Percentiles rank a stretch among this genome's conserved stretches.
These are phyloP conservation scores for Nemoura dubitans DNA, from an alignment of 2,888 invertebrate genomes.

Conservation along the genomic window DNA sequence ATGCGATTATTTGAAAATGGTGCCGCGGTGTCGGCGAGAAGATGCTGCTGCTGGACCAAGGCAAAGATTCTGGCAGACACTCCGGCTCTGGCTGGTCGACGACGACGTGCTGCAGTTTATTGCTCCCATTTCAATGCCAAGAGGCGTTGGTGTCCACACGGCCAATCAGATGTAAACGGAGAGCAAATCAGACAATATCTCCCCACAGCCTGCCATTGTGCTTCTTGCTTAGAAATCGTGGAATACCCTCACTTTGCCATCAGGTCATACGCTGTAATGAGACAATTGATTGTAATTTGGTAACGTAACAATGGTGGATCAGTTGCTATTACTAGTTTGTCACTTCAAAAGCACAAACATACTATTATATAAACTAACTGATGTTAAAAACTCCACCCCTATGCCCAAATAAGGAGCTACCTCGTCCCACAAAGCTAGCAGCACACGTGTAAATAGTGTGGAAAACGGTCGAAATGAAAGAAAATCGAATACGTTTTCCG, in stretches of 20 bases:
- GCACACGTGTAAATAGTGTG: background rate
- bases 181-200: background rate
- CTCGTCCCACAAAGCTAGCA: background rate
- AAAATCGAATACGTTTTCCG: constrained; percentile 1
- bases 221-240: no score
- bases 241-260: no score
- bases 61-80: background rate
- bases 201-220: no score
- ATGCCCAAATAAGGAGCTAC: background rate
- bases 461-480: background rate
- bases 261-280: no score
- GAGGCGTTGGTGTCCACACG: background rate
- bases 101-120: background rate
- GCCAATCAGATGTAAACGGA: background rate
- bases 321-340: no score
- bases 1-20: no score
- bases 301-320: no score
- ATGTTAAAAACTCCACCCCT: background rate
- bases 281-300: no score
- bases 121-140: background rate
- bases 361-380: no score
- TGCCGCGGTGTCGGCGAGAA: background rate
- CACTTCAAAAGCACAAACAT: no score
- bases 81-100: background rate
- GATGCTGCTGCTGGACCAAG: background rate